Base-by-base conservation (phyloP, 2,888 invertebrate genomes). In the Plagodis dolabraria region DNA sequence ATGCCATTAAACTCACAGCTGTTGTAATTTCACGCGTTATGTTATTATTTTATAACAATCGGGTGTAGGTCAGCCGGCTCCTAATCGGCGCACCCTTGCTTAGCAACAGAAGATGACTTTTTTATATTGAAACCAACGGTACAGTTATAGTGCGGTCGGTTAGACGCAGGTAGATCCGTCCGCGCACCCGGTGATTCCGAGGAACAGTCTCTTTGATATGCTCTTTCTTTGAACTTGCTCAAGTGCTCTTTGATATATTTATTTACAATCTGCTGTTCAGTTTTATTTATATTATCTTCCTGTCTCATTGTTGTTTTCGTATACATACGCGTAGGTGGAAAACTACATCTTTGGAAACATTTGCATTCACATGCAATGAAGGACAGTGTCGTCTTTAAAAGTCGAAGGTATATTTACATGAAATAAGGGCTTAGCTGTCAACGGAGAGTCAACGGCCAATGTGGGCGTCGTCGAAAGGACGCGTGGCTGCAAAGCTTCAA, bases 131-230 rank as follows among this genome's bases (percentile, higher is more conserved):
- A 60, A 62, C 55, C 85, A 85, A 85, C 83, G 84, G 86, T 82
- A 83, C 73, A 56, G 56, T 67, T 72, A 70, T 71, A 74, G 74
- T 68, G 64, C 61, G 74, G 72, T 62, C 64, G 68, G 65, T 64
- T 72, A 65, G 65, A 57, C 72, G 76, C 87, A 86, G 87, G 86
- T 87, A 87, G 84, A 74, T 72, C 80, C 72, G 76, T 70, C 71
- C 74, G 74, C 60, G 64, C 65, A 62, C 72, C 75, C 71, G 67
- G 69, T 55, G 66, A 63, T 72, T 76, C 72, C 69, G 56, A 52
- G 69, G 75, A 75, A 74, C 70, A 67, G 69, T 71, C 72, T 76
- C 76, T 76, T 74, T 79, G 73, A 76, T 80, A 76, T 72, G 71
- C 69, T 69, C 71, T 73, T 75, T 73, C 74, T 74, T 75, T 79